These are phyloP conservation scores for Apeltes quadracus DNA, from an alignment of 2,113 vertebrate species.

Conservation along the genomic window DNA sequence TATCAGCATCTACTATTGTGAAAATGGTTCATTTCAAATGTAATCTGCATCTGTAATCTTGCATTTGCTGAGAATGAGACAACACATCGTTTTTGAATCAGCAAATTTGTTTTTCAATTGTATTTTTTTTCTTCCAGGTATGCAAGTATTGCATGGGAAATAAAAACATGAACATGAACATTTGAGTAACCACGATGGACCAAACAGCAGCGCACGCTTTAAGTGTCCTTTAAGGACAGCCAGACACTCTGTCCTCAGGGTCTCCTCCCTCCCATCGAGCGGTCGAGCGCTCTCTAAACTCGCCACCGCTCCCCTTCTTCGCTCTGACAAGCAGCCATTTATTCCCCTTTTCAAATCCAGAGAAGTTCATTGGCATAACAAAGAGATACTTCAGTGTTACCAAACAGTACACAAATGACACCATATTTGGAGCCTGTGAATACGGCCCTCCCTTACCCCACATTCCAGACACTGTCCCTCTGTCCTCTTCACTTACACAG, in stretches of 20 bases:
- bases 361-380: constrained; percentile 68
- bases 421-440: constrained; percentile 54
- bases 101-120: background rate
- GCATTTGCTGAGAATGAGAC: background rate
- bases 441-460: constrained; percentile 42
- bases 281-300: constrained; percentile 39
- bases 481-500: constrained; percentile 5
- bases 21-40: background rate
- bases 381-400: constrained; percentile 58
- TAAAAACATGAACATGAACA: background rate
- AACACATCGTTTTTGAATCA: background rate
- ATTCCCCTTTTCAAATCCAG: constrained; percentile 57
- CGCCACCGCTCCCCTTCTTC: constrained; percentile 62
- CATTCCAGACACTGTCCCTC: constrained; percentile 70
- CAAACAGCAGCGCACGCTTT: constrained; percentile 14
- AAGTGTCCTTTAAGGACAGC: constrained; percentile 27
- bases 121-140: background rate
- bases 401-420: constrained; percentile 63
- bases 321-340: constrained; percentile 74
- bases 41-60: background rate
- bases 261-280: constrained; percentile 37
- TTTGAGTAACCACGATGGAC: constrained; percentile 2
- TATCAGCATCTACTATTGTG: background rate
- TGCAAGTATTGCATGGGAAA: background rate
- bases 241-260: constrained; percentile 43